Evolutionary conservation across 2,888 invertebrate genomes (phyloP).

Genomic region (Cantharis flavilabris): DNA sequence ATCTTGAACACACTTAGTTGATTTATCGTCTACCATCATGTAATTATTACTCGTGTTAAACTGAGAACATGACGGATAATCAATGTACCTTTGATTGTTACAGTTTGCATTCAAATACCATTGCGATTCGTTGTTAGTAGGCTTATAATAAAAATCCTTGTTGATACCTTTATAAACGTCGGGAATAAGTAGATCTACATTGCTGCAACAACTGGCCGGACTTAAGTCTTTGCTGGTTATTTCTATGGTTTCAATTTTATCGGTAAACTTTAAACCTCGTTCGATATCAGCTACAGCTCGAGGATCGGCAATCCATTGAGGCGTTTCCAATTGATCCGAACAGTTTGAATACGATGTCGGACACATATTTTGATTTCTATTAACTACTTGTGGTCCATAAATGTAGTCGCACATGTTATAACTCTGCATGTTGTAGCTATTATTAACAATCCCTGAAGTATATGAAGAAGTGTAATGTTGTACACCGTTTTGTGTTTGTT

Average conservation of each 20-base stretch:
- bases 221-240: slow-evolving; percentile 49
- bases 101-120: slow-evolving; percentile 39
- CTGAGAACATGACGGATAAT: slow-evolving; percentile 50
- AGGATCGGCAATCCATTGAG: slow-evolving; percentile 37
- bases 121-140: slow-evolving; percentile 34
- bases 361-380: slow-evolving; percentile 31
- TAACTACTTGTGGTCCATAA: slow-evolving; percentile 30
- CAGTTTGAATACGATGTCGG: slow-evolving; percentile 18
- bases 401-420: slow-evolving; percentile 32
- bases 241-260: slow-evolving; percentile 49
- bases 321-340: slow-evolving; percentile 17
- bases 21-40: slow-evolving; percentile 38
- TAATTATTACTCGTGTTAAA: slow-evolving; percentile 31
- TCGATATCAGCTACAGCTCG: slow-evolving; percentile 35
- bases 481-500: slow-evolving; percentile 29
- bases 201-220: slow-evolving; percentile 48
- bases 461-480: slow-evolving; percentile 28
- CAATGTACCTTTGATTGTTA: slow-evolving; percentile 42
- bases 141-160: slow-evolving; percentile 38
- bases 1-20: background rate
- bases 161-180: slow-evolving; percentile 43
- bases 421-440: slow-evolving; percentile 23
- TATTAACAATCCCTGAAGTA: slow-evolving; percentile 18
- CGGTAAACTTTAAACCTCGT: slow-evolving; percentile 38
- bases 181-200: slow-evolving; percentile 42